Conservation (phyloP, 2,113 vertebrate species). For the Mirza zaza region DNA sequence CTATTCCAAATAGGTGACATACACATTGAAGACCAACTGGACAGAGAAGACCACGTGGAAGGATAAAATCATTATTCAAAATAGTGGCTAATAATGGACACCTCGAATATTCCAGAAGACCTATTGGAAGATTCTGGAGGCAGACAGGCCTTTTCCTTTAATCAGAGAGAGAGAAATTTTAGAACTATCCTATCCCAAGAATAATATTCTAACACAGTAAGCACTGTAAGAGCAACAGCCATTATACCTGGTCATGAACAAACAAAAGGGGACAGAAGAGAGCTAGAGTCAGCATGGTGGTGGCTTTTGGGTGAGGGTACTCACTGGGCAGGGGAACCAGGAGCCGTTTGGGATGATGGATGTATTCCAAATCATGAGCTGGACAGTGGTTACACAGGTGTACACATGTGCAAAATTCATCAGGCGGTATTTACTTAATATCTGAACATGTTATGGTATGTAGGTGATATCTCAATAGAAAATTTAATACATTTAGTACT, state of each 20-base stretch:
- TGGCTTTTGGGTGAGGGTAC: neutral
- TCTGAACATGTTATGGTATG: neutral
- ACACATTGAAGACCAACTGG: neutral
- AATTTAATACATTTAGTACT: neutral
- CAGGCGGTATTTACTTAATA: neutral
- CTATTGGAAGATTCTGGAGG: neutral
- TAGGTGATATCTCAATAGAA: neutral
- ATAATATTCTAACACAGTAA: neutral
- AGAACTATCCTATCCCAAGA: neutral
- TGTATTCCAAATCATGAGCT: neutral
- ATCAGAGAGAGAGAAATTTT: neutral
- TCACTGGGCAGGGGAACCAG: neutral
- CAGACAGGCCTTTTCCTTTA: neutral
- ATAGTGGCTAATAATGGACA: neutral
- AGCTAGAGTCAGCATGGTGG: neutral
- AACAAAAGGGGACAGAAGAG: neutral
- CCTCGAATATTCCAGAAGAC: neutral
- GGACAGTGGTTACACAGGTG: neutral
- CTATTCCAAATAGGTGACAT: neutral
- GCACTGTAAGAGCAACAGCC: neutral
- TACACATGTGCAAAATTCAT: neutral
- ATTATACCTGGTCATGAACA: neutral
- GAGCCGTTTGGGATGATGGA: neutral
- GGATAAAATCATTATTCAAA: neutral
- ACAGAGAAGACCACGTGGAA: neutral